Evolutionary conservation across 2,113 vertebrate genomes (phyloP).

Genomic region (Dinomys branickii): DNA sequence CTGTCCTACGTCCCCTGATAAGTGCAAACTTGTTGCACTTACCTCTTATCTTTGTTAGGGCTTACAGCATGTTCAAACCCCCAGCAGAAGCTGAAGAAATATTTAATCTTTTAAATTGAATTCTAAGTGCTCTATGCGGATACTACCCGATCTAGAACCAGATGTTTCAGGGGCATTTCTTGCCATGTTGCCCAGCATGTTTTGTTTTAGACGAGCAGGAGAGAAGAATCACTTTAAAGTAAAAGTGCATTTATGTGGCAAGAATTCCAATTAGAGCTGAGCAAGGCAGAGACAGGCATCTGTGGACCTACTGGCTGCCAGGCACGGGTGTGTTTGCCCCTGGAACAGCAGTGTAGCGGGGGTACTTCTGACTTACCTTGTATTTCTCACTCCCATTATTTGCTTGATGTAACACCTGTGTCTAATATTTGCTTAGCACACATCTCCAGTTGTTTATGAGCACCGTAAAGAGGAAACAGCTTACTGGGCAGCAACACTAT

Average conservation of each 20-base stretch:
- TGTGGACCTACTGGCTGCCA: neutral
- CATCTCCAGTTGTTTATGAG: neutral
- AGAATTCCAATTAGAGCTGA: neutral
- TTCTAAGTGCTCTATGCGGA: neutral
- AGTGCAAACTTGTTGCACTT: neutral
- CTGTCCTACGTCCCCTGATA: neutral
- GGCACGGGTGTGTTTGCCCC: neutral
- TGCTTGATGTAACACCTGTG: neutral
- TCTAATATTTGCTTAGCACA: constrained; percentile 6
- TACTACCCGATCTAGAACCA: neutral
- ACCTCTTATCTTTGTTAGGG: neutral
- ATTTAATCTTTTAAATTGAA: neutral
- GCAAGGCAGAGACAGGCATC: neutral
- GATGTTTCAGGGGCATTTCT: neutral
- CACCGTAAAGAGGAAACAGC: neutral
- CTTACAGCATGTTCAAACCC: neutral
- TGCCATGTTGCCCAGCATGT: neutral
- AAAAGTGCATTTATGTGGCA: neutral
- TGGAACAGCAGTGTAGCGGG: neutral
- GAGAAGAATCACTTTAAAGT: constrained; percentile 22
- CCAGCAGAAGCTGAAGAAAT: neutral
- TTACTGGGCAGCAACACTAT: neutral
- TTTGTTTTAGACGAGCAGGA: constrained; percentile 15
- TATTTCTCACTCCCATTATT: neutral
- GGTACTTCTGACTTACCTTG: neutral